Evolutionary conservation across 2,888 invertebrate genomes (phyloP), one percentile per base, ranked within the genome.

Genomic region (Stenchaetothrips biformis): DNA sequence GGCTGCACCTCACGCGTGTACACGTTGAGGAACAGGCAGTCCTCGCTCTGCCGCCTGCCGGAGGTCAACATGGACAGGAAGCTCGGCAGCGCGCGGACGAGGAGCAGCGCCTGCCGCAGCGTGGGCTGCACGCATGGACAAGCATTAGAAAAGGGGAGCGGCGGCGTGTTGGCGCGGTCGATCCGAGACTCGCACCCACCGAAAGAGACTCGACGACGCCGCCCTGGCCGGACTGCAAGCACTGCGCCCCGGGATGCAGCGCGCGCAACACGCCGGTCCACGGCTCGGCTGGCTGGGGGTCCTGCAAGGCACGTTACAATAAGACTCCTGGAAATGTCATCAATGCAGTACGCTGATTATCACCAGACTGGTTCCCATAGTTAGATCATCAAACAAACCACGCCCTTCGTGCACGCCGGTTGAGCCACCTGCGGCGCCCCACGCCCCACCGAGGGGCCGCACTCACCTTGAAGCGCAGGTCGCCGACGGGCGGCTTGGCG

Each of bases 1-100:
- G 59, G 48, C 27, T 53, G 81, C 84, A 88, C 88, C 83, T 86
- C 85, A 77, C 88, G 88, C n/a, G 86, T 85, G 84, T 87, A 89
- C 18, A 89, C 86, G 83, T 89, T 89, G 79, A 89, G 84, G 82
- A 87, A 88, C 3, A 89, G 85, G 82, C 88, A 89, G 82, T 89
- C 88, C 83, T 89, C 89, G 78, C 67, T 74, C 25, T 74, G 67
- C 25, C 25, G 67, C 9, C 25, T 21, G 21, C 21, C 67, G 9
- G 21, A 11, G 21, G 67, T 25, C 9, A 59, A 13, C 59, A 9
- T 18, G 59, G 67, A 74, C 25, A 74, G 11, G 67, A 74, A 74
- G 25, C 25, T 25, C 67, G 67, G 67, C 67, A 74, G 67, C 21
- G 67, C 67, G 2, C 67, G 21, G 21, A 74, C 11, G 21, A 74